A percentile compares a stretch with the other conserved stretches of the same genome.
These are phyloP conservation scores for Littorina saxatilis DNA, from an alignment of 1,140 invertebrate species.

Conservation along the genomic window DNA sequence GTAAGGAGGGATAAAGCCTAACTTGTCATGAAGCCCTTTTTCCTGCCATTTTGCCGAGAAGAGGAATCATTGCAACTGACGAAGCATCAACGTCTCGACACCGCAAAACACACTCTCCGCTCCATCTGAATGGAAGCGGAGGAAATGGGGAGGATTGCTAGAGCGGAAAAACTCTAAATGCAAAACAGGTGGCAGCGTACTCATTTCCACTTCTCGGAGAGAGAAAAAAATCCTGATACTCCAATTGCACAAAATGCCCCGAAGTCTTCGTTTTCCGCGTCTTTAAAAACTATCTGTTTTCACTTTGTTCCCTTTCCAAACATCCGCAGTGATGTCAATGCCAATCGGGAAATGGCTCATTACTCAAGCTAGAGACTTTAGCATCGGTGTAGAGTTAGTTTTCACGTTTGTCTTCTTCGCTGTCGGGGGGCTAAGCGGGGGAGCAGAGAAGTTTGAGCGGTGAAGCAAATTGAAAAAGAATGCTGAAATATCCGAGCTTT, in stretches of 20 bases:
- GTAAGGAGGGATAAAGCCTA: too few relatives aligned
- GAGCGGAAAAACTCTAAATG: constrained; percentile 8
- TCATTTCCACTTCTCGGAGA: too few relatives aligned
- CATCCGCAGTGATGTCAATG: constrained; percentile 16
- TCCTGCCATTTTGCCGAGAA: neutral
- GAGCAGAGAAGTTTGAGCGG: neutral
- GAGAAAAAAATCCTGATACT: too few relatives aligned
- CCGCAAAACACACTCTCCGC: neutral
- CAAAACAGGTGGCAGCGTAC: constrained; percentile 1
- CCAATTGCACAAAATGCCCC: neutral
- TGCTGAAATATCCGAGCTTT: too few relatives aligned
- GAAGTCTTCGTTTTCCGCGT: neutral
- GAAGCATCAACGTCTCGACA: neutral
- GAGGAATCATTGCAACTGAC: constrained; percentile 3
- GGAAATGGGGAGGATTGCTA: constrained; percentile 24
- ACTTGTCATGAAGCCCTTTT: too few relatives aligned
- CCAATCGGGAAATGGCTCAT: neutral
- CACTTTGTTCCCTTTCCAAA: constrained; percentile 22
- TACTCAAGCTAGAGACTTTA: neutral
- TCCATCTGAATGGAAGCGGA: neutral
- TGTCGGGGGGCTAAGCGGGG: neutral
- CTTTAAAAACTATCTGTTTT: constrained; percentile 26
- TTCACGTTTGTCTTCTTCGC: too few relatives aligned
- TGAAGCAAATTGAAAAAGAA: neutral
- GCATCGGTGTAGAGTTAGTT: too few relatives aligned